Conservation (phyloP, 2,113 vertebrate genomes). For the Silurus meridionalis region DNA sequence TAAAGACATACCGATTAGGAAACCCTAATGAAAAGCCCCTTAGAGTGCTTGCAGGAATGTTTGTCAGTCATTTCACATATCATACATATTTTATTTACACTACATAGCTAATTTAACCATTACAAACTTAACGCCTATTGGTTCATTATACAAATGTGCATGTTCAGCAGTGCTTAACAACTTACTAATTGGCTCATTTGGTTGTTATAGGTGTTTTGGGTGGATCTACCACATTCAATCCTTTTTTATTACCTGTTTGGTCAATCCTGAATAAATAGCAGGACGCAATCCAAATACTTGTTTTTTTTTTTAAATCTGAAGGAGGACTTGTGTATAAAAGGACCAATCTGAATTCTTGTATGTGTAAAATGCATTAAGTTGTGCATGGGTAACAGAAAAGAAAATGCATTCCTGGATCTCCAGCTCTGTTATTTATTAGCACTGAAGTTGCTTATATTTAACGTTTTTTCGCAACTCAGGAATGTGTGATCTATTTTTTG, state of each 20-base stretch:
- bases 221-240: neutral
- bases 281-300: neutral
- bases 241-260: neutral
- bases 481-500: neutral
- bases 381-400: neutral
- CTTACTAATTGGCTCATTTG: neutral
- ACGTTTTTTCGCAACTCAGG: neutral
- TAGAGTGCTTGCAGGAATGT: too few species aligned
- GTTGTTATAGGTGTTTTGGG: neutral
- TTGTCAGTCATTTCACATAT: too few species aligned
- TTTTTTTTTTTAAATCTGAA: neutral
- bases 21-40: too few species aligned
- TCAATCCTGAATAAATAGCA: neutral
- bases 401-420: neutral
- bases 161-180: neutral
- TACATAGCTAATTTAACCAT: neutral
- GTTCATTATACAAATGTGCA: neutral
- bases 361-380: neutral
- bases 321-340: neutral
- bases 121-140: neutral
- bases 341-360: neutral
- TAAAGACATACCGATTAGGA: too few species aligned
- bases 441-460: neutral
- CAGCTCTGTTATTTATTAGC: slow-evolving; percentile 13
- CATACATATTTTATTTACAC: neutral